Conservation (phyloP, 2,888 invertebrate species). For the Crepidodera aurea region DNA sequence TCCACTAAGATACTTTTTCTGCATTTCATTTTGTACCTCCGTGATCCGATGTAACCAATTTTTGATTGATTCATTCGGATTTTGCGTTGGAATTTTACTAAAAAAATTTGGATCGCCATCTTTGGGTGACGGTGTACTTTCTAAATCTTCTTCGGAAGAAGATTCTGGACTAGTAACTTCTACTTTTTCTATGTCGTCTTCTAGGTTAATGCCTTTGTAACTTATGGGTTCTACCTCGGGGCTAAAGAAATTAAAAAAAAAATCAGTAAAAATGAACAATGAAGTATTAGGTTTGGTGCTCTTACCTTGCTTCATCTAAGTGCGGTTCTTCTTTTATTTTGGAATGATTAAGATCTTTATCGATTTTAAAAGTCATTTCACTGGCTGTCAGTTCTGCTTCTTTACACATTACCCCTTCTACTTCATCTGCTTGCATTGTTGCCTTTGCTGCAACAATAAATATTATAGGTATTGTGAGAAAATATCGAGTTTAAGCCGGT, state of each 20-base stretch:
- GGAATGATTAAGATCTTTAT: conserved; percentile 45
- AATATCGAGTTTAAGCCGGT: too few species aligned
- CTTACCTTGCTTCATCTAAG: conserved; percentile 41
- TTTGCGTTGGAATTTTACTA: conserved; percentile 56
- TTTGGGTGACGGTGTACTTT: conserved; percentile 27
- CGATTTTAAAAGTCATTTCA: conserved; percentile 53
- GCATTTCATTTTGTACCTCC: conserved; percentile 71
- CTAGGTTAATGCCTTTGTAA: conserved; percentile 54
- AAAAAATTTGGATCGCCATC: conserved; percentile 37
- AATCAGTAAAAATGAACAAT: too few species aligned
- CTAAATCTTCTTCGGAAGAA: conserved; percentile 47
- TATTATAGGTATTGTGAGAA: too few species aligned
- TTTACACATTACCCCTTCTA: conserved; percentile 43
- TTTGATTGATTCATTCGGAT: conserved; percentile 72
- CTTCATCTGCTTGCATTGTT: conserved; percentile 51
- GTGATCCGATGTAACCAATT: conserved; percentile 80
- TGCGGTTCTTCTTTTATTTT: conserved; percentile 38
- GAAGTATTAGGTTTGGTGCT: too few species aligned
- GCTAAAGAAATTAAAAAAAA: conserved; percentile 7
- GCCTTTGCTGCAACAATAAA: conserved; percentile 42
- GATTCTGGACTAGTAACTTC: conserved; percentile 55
- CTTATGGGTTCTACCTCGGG: conserved; percentile 13
- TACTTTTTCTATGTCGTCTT: conserved; percentile 58
- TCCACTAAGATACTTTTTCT: conserved; percentile 52
- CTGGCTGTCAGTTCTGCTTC: conserved; percentile 30